phyloP scores from a whole-genome alignment of 2,113 vertebrate species.

The Pristiophorus japonicus region DNA sequence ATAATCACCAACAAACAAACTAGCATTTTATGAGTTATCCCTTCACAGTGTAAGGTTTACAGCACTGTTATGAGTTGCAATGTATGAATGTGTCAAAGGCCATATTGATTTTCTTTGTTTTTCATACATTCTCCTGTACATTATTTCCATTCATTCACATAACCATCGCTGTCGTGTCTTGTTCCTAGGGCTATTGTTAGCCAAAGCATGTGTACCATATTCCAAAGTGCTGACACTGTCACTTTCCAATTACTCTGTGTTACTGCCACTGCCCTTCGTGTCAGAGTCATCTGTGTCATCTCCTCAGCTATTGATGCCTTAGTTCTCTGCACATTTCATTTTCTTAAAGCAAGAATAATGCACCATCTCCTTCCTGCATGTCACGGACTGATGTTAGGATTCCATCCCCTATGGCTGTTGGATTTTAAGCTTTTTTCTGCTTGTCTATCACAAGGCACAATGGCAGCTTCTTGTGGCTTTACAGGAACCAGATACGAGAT shows the following conservation, averaged over 20 bases:
- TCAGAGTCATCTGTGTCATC: neutral
- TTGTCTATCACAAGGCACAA: neutral
- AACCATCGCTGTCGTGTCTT: neutral
- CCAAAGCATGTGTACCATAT: neutral
- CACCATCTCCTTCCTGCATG: neutral
- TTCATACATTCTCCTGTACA: neutral
- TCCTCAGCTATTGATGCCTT: neutral
- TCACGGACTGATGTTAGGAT: neutral
- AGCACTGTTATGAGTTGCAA: neutral
- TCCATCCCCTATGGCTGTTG: too few species aligned
- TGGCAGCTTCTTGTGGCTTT: neutral
- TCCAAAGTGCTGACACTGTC: neutral
- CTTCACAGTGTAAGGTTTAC: neutral
- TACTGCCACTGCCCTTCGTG: neutral
- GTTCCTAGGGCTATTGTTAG: neutral
- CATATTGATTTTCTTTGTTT: neutral
- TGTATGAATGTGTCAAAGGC: neutral
- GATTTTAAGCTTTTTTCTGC: neutral
- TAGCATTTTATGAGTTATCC: neutral
- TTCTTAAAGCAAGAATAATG: neutral
- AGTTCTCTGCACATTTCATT: neutral
- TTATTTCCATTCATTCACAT: constrained; percentile 11
- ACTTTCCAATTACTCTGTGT: neutral
- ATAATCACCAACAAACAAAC: neutral
- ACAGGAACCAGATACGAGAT: neutral